phyloP scores from a whole-genome alignment of 2,113 vertebrate species.

The Grammomys dolichurus region DNA sequence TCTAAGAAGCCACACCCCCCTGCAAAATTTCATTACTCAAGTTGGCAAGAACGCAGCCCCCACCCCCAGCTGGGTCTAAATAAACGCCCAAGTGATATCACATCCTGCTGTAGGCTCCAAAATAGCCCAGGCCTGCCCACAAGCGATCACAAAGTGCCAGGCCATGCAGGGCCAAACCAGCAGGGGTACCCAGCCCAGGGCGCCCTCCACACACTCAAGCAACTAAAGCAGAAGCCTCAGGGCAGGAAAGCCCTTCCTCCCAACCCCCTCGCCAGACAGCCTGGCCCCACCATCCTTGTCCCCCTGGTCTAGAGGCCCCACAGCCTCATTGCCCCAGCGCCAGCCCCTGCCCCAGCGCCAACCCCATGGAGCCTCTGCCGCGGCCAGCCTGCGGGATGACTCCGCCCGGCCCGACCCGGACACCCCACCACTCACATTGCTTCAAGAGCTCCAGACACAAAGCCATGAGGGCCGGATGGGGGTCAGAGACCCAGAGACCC shows the following conservation, averaged over 20 bases:
- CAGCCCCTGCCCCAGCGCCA: slow-evolving; percentile 81
- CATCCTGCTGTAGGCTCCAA: slow-evolving; percentile 81
- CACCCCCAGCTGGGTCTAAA: slow-evolving; percentile 75
- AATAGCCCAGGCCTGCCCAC: slow-evolving; percentile 80
- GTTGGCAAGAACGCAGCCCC: slow-evolving; percentile 76
- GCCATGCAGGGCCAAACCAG: slow-evolving; percentile 80
- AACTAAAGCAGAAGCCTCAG: slow-evolving; percentile 81
- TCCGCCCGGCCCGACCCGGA: slow-evolving; percentile 76
- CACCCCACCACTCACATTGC: slow-evolving; percentile 89
- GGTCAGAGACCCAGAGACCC: slow-evolving; percentile 81
- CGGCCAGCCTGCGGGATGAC: slow-evolving; percentile 82
- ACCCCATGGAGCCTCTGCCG: slow-evolving; percentile 82
- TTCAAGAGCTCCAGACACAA: slow-evolving; percentile 90
- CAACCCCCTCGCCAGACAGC: slow-evolving; percentile 45
- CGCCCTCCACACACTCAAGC: slow-evolving; percentile 74
- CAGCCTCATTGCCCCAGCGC: slow-evolving; percentile 60
- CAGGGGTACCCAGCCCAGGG: slow-evolving; percentile 65
- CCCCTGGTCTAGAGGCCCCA: slow-evolving; percentile 54
- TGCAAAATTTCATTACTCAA: slow-evolving; percentile 81
- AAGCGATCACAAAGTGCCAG: slow-evolving; percentile 80
- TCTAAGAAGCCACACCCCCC: slow-evolving; percentile 62
- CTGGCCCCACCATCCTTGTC: slow-evolving; percentile 62
- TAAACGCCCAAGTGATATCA: slow-evolving; percentile 83
- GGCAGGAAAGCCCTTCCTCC: slow-evolving; percentile 59
- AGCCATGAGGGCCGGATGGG: slow-evolving; percentile 89